phyloP scores from a whole-genome alignment of 1,140 invertebrate species.

The Holotrichia oblita region DNA sequence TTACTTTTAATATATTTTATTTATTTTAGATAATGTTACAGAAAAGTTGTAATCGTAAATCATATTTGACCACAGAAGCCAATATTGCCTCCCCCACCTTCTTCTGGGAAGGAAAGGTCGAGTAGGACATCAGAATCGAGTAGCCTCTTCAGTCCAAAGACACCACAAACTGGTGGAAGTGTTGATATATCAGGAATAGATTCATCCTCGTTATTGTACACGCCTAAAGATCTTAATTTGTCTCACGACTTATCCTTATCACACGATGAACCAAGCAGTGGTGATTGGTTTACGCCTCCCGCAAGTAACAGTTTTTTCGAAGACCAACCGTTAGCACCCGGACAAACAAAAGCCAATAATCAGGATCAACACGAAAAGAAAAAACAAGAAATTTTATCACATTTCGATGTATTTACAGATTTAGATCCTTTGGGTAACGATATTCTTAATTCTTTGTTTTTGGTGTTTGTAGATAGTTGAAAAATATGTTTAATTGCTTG shows the following conservation, averaged over 20 bases:
- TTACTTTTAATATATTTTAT: too few relatives aligned
- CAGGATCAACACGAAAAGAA: conserved; percentile 52
- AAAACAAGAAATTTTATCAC: conserved; percentile 59
- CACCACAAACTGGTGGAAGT: conserved; percentile 53
- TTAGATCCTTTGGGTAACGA: conserved; percentile 82
- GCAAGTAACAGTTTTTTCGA: conserved; percentile 55
- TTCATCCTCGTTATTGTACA: conserved; percentile 36
- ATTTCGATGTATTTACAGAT: conserved; percentile 86
- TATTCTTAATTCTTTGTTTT: conserved; percentile 9
- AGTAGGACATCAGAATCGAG: conserved; percentile 55
- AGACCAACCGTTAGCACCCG: conserved; percentile 50
- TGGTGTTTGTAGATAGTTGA: not conserved
- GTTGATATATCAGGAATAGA: conserved; percentile 45
- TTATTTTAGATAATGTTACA: too few relatives aligned
- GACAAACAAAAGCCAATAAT: conserved; percentile 54
- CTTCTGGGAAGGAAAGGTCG: conserved; percentile 60
- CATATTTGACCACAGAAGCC: conserved; percentile 60
- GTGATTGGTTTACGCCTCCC: conserved; percentile 58
- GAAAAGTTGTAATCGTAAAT: not conserved
- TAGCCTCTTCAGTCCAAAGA: conserved; percentile 57
- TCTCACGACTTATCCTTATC: conserved; percentile 51
- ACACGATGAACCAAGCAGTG: conserved; percentile 56
- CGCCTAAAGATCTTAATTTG: conserved; percentile 51
- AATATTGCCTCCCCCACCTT: conserved; percentile 73
- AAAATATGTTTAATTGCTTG: not conserved